Evolutionary conservation across 2,888 invertebrate species (phyloP).

Genomic region (Cecidostiba fungosa): DNA sequence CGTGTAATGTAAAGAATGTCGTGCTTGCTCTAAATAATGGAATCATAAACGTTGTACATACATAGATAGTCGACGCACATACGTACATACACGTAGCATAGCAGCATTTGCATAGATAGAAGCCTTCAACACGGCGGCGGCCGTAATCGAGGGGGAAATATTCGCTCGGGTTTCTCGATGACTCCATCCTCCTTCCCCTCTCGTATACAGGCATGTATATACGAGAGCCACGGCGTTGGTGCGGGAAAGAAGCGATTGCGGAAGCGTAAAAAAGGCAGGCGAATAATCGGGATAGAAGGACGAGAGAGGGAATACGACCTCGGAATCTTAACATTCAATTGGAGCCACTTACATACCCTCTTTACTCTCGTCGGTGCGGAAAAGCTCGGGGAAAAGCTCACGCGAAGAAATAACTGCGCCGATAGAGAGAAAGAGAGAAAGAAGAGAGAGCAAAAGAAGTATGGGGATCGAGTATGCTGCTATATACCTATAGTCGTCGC

Average conservation of each 20-base stretch:
- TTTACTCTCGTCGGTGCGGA: slow-evolving; percentile 24
- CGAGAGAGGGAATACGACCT: neutral
- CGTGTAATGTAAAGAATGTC: neutral
- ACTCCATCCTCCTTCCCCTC: neutral
- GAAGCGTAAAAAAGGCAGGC: slow-evolving; percentile 28
- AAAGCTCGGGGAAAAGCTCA: slow-evolving; percentile 7
- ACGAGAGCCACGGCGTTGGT: neutral
- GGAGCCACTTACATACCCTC: slow-evolving; percentile 49
- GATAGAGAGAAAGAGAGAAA: slow-evolving; percentile 34
- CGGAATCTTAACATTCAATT: slow-evolving; percentile 60
- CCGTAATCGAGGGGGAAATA: slow-evolving; percentile 8
- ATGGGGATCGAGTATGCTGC: neutral
- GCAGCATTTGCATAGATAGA: neutral
- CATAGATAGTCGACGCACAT: neutral
- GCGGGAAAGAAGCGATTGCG: slow-evolving; percentile 26
- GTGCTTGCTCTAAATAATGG: neutral
- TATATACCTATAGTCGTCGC: slow-evolving; percentile 43
- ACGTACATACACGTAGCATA: neutral
- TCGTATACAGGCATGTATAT: neutral
- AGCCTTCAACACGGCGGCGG: neutral
- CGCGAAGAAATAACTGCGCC: neutral
- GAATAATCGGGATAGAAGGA: slow-evolving; percentile 36
- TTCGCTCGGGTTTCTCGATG: neutral
- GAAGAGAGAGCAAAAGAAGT: slow-evolving; percentile 16
- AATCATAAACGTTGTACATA: slow-evolving; percentile 3